Evolutionary conservation across 2,113 vertebrate genomes (phyloP), one percentile per base, ranked within the genome.

Genomic region (Corydoras maculifer): DNA sequence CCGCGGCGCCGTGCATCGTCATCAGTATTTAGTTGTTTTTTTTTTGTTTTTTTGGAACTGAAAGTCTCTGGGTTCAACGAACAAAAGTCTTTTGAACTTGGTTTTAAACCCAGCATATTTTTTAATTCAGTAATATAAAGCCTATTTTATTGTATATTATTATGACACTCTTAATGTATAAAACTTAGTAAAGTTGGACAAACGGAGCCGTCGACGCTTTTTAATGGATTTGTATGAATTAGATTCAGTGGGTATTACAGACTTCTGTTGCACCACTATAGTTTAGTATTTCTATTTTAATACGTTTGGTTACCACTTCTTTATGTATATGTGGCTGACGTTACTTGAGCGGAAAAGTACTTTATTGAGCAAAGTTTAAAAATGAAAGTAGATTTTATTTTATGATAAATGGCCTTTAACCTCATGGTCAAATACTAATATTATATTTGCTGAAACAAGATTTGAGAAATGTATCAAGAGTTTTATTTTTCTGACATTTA

Each of bases 401-500:
- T 95, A 97, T 97, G 93, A 98, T 96, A 68, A 66, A 70, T 15
- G 94, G 92, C 94, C 94, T 97, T 96, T 94, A 96, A 96, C 93
- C 93, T 97, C 92, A 94, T 93, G 94, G 94, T 97, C 92, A 91
- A 94, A 98, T 95, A 95, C 94, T 96, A 98, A 97, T 96, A 95
- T 98, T 98, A 98, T 98, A 98, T 98, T 98, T 98, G 94, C 93
- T 96, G 94, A 96, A 91, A 97, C 92, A 93, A 97, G 92, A 96
- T 96, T 98, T 96, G 93, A 97, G 94, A 79, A 98, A 95, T 95
- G 94, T 97, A 97, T 97, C 92, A 94, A 98, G 95, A 98, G 94
- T 97, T 98, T 97, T 98, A 98, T 98, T 98, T 98, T 98, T 98
- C 93, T 97, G 95, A 97, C 94, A 94, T 96, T 96, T 95, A 95